phyloP scores from a whole-genome alignment of 2,797 vertebrate genomes.

The Trachurus trachurus region DNA sequence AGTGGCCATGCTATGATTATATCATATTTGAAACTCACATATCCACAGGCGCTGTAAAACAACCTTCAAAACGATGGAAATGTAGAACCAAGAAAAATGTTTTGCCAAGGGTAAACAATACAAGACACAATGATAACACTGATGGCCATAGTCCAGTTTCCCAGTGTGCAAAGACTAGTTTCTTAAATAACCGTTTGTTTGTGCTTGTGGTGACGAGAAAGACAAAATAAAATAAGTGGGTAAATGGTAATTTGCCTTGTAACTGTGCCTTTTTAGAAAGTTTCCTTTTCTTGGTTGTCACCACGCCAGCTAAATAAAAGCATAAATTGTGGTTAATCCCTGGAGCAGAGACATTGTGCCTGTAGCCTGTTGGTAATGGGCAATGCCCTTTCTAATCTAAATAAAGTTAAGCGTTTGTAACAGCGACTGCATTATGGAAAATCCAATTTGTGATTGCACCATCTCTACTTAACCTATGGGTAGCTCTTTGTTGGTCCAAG shows the following conservation, averaged over 20 bases:
- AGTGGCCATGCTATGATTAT: conserved; percentile 44
- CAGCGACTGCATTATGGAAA: conserved; percentile 76
- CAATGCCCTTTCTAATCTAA: conserved; percentile 76
- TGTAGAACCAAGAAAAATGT: conserved; percentile 41
- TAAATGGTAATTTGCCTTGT: conserved; percentile 59
- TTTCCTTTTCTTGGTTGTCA: conserved; percentile 64
- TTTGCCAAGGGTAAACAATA: conserved; percentile 48
- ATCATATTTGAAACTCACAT: conserved; percentile 63
- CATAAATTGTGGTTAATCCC: conserved; percentile 78
- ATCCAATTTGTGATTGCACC: conserved; percentile 82
- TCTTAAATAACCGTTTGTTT: conserved; percentile 56
- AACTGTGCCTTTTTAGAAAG: conserved; percentile 62
- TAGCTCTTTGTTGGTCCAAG: conserved; percentile 67
- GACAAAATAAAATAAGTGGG: conserved; percentile 60
- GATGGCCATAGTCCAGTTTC: conserved; percentile 29
- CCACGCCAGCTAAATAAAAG: conserved; percentile 74
- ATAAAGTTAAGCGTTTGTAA: conserved; percentile 79
- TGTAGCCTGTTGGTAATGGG: conserved; percentile 72
- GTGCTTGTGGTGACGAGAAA: conserved; percentile 47
- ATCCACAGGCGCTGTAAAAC: conserved; percentile 38
- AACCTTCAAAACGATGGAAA: conserved; percentile 30
- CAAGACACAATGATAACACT: conserved; percentile 33
- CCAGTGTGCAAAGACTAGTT: conserved; percentile 39
- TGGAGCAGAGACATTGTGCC: conserved; percentile 70
- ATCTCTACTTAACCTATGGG: conserved; percentile 76